Evolutionary conservation across 2,113 vertebrate genomes (phyloP), one percentile per base, ranked within the genome.

Genomic region (Phocoena phocoena): DNA sequence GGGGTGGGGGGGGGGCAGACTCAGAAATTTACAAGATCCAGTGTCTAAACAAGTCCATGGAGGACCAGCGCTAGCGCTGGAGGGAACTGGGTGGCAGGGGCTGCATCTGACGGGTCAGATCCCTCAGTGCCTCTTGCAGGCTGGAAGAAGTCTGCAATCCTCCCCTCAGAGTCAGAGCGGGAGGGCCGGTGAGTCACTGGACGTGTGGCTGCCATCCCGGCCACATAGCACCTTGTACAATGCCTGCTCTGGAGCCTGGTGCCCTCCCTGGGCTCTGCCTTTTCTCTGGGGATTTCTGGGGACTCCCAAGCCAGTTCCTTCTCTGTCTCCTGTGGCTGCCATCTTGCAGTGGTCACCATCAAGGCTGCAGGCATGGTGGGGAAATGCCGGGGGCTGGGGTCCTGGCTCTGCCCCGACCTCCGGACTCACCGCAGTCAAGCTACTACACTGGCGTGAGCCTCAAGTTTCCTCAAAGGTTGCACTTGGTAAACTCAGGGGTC

Each of bases 131-230:
- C 60, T 89, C 81, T 74, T 15, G 0, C 23, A 44, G 33, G 53
- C 91, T 90, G 95, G 97, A 96, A 97, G 91, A 96, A 84, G 4
- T 6, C 50, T 87, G 83, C 82, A 70, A 15, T 93, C 28, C 28
- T 36, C 8, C 53, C 81, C 26, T 26, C 0, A 11, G 47, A 74
- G 76, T 58, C 36, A 7, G 65, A 25, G 70, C 0, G 4, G 74
- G 91, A 88, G 82, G 86, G 62, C 23, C 77, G n/a, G 60, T 84
- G 97, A 97, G 92, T 97, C 96, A 90, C 87, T 10, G 83, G 93
- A 86, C 0, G 15, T 26, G 76, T 41, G 55, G 67, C 67, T 58
- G 63, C 81, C 33, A 3, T 65, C 41, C 67, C 44, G 25, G 82
- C 38, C 84, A n/a, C 41, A 38, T 0, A 3, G 60, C 0, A 63